Base-by-base conservation (phyloP, 2,888 invertebrate genomes). In the Trilocha varians region DNA sequence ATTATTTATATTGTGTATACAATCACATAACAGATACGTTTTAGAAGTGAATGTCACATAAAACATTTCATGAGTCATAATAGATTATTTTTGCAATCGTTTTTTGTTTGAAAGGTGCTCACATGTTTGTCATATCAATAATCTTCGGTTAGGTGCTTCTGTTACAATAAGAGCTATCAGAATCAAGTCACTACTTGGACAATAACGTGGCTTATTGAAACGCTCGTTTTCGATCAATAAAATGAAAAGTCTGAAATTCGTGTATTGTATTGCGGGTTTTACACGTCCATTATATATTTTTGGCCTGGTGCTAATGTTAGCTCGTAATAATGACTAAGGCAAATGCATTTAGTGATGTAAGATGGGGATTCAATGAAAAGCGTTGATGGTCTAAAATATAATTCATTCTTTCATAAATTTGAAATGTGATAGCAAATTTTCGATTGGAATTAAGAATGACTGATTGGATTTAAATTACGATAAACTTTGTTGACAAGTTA, bases 241-340 rank as follows among this genome's bases (percentile, higher is more conserved):
- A 25, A 9, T 25, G 25, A 25, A 25, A 25, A 25, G 25, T 25
- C 25, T 25, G 25, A 25, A 9, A 3, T 25, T 25, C 25, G 25
- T 25, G 25, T 25, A 25, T 25, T 25, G 8, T 25, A 25, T 25
- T 25, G 25, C 25, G 5, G 11, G 25, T 25, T 49, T 50, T 48
- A 45, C 45, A 47, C 34, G 33, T 25, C 41, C 14, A 50, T 42
- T 37, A 42, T 42, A 52, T 51, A 43, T 51, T 52, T 55, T 55
- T 57, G 54, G 63, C 55, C 55, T 55, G 63, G 63, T 63, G 63
- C 63, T 63, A 60, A 46, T 45, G 47, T 49, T 51, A 50, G 39
- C 45, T 53, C 6, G 6, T 25, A 25, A 25, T 25, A 25, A 25
- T 25, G 11, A 25, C 25, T 25, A 25, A 25, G 25, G 5, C 25